Evolutionary conservation across 1,140 invertebrate species (phyloP).

Genomic region (Chelonus insularis): DNA sequence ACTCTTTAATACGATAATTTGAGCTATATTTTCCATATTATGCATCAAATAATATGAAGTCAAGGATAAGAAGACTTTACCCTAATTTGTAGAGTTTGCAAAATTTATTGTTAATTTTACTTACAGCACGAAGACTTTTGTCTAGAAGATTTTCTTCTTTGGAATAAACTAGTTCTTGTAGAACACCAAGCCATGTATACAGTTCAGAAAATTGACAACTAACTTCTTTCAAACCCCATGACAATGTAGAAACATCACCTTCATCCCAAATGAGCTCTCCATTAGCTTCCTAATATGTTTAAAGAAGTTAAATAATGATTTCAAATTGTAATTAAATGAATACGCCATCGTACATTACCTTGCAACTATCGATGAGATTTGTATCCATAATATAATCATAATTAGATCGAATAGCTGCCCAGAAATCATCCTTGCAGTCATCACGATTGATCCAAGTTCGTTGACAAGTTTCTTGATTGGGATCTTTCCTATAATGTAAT

Average conservation of each 20-base stretch:
- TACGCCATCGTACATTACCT: too few relatives aligned
- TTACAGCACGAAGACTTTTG: conserved; percentile 70
- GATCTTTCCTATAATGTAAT: conserved; percentile 59
- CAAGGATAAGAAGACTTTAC: background rate
- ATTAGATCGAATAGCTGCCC: conserved; percentile 83
- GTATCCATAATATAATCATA: conserved; percentile 95
- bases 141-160: conserved; percentile 73
- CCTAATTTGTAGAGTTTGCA: background rate
- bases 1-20: too few relatives aligned
- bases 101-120: conserved; percentile 28
- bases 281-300: conserved; percentile 69
- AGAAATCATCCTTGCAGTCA: conserved; percentile 79
- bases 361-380: conserved; percentile 85
- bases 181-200: conserved; percentile 77
- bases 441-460: conserved; percentile 73
- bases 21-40: too few relatives aligned
- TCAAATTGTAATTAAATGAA: too few relatives aligned
- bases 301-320: background rate
- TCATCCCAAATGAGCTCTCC: conserved; percentile 72
- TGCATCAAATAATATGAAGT: too few relatives aligned
- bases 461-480: conserved; percentile 66
- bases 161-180: conserved; percentile 75
- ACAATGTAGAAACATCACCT: conserved; percentile 59
- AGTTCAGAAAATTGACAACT: conserved; percentile 79
- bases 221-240: conserved; percentile 77